Evolutionary conservation across 2,888 invertebrate genomes (phyloP), one percentile per base, ranked within the genome.

Genomic region (Patella ulyssiponensis): DNA sequence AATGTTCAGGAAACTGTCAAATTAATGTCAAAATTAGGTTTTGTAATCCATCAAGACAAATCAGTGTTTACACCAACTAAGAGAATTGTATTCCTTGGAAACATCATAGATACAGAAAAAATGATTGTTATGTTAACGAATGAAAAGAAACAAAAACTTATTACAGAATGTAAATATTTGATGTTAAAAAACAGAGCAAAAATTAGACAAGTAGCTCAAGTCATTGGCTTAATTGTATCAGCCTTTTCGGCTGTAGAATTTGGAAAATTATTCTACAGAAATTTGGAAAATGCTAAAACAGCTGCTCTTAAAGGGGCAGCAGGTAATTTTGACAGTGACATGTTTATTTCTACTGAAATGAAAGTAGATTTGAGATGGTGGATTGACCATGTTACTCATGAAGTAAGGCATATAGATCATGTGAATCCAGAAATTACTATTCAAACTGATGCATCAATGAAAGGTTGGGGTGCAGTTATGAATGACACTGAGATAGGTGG

Each of bases 141-240:
- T 27, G 27, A 27, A 27, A 27, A 27, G 27, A 27, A 27, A 27
- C 27, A 27, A 27, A 27, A 27, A 27, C 27, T 27, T 27, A 27
- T 27, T 27, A 27, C 27, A 27, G 27, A 27, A 27, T 27, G 27
- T 27, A 27, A 27, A 27, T 27, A 27, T 27, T 27, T 27, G 27
- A 27, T 27, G 27, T 27, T 2, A 27, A 27, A 27, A 27, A 27
- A 27, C 27, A 27, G 27, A 27, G 27, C 27, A 27, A 27, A 27
- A 64, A 64, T 64, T 23, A 64, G 64, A 64, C 17, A 64, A n/a
- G n/a, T 64, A 23, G 64, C 64, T 64, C n/a, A 64, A n/a, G 64
- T 64, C 15, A 64, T 64, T 20, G 64, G 64, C 7, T 20, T 64
- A 20, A 20, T 64, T 20, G 64, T 64, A 20, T 20, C n/a, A 64